A percentile compares a stretch with the other conserved stretches of the same genome.
phyloP scores from a whole-genome alignment of 2,888 invertebrate species.

The Euclidia mi region DNA sequence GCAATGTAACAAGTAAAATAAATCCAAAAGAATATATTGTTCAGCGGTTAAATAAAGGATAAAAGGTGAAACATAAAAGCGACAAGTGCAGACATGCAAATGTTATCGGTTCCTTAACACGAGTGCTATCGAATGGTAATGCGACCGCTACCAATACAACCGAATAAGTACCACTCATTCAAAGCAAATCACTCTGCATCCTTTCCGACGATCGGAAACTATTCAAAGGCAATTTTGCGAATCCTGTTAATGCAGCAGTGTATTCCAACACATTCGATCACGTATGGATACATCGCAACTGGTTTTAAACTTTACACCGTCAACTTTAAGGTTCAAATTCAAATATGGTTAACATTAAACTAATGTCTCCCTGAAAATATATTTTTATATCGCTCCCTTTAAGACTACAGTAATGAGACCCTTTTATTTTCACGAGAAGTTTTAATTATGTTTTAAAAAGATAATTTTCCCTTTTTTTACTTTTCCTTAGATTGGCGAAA shows the following conservation, averaged over 20 bases:
- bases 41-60: conserved; percentile 27
- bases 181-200: conserved; percentile 19
- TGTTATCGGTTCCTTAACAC: conserved; percentile 40
- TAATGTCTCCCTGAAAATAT: conserved; percentile 9
- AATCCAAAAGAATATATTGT: conserved; percentile 18
- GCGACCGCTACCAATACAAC: conserved; percentile 20
- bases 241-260: conserved; percentile 28
- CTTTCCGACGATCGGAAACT: conserved; percentile 37
- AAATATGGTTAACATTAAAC: not conserved
- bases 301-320: not conserved
- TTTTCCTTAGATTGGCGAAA: no score
- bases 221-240: conserved; percentile 28
- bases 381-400: conserved; percentile 33
- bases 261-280: conserved; percentile 22
- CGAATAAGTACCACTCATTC: conserved; percentile 19
- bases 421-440: conserved; percentile 56
- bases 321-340: conserved; percentile 9
- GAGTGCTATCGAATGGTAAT: conserved; percentile 33
- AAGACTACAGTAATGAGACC: conserved; percentile 45
- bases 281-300: not conserved
- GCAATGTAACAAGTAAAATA: conserved; percentile 8
- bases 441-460: conserved; percentile 65
- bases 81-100: conserved; percentile 46
- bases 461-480: conserved; percentile 45
- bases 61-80: conserved; percentile 34